Evolutionary conservation across 1,140 invertebrate genomes (phyloP).

Genomic region (Brachystomella parvula): DNA sequence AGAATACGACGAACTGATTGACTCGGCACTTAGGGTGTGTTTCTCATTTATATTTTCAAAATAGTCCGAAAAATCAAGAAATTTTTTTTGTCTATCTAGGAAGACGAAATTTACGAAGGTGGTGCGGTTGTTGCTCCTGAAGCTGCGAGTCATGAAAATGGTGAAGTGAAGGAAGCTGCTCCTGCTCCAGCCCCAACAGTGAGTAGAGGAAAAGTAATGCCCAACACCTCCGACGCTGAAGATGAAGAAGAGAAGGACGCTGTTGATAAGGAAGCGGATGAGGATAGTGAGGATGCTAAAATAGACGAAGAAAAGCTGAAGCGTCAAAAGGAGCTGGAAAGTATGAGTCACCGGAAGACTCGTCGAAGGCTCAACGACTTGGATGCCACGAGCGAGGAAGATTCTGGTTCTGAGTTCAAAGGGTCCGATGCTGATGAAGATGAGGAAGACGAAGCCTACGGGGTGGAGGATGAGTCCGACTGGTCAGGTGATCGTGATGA

Average conservation of each 20-base stretch:
- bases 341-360: slow-evolving; percentile 23
- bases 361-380: slow-evolving; percentile 60
- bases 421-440: slow-evolving; percentile 45
- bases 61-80: slow-evolving; percentile 1
- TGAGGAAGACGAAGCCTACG: slow-evolving; percentile 42
- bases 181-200: slow-evolving; percentile 2
- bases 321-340: slow-evolving; percentile 24
- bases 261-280: slow-evolving; percentile 38
- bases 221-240: slow-evolving; percentile 42
- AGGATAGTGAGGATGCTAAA: slow-evolving; percentile 50
- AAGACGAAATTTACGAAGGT: slow-evolving; percentile 49
- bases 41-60: not conserved
- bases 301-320: slow-evolving; percentile 29
- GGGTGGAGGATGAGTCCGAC: slow-evolving; percentile 53
- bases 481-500: slow-evolving; percentile 47
- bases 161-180: slow-evolving; percentile 44
- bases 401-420: slow-evolving; percentile 78
- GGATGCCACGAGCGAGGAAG: slow-evolving; percentile 67
- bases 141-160: slow-evolving; percentile 14
- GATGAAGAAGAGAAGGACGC: slow-evolving; percentile 45
- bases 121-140: slow-evolving; percentile 44
- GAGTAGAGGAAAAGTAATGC: slow-evolving; percentile 34
- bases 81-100: slow-evolving; percentile 44
- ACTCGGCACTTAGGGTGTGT: slow-evolving; percentile 71
- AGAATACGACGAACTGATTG: slow-evolving; percentile 89